These are phyloP conservation scores for Carpatolechia fugitivella DNA, from an alignment of 2,888 invertebrate species.

Conservation along the genomic window DNA sequence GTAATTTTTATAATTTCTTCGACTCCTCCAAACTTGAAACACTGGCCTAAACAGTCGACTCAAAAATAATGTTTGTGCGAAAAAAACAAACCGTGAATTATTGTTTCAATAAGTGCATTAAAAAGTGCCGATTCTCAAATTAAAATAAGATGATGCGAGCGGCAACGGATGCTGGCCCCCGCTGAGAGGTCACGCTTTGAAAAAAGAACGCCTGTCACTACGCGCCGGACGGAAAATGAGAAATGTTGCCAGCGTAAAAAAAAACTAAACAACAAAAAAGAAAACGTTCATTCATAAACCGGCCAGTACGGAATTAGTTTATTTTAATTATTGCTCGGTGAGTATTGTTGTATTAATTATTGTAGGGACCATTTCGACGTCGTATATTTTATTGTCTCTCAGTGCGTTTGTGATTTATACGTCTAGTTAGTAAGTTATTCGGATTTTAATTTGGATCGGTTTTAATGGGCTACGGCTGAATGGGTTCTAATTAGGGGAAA, in stretches of 20 bases:
- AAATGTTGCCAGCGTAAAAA: slow-evolving; percentile 66
- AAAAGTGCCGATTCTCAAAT: slow-evolving; percentile 58
- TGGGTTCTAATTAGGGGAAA: slow-evolving; percentile 78
- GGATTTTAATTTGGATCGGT: slow-evolving; percentile 77
- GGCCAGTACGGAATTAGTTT: slow-evolving; percentile 73
- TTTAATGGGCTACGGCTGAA: slow-evolving; percentile 76
- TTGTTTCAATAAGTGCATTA: slow-evolving; percentile 34
- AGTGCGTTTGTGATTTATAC: slow-evolving; percentile 68
- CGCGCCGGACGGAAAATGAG: slow-evolving; percentile 60
- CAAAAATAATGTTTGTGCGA: background rate
- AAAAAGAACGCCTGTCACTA: slow-evolving; percentile 72
- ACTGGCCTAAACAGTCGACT: slow-evolving; percentile 2
- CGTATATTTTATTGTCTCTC: slow-evolving; percentile 78
- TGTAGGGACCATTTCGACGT: slow-evolving; percentile 39
- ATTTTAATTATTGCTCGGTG: slow-evolving; percentile 71
- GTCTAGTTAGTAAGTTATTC: slow-evolving; percentile 79
- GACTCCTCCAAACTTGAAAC: background rate
- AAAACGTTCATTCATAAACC: slow-evolving; percentile 70
- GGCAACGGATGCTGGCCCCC: slow-evolving; percentile 67
- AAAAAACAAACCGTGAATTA: slow-evolving; percentile 33
- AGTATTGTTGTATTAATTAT: slow-evolving; percentile 76
- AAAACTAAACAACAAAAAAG: slow-evolving; percentile 37
- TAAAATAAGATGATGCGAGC: slow-evolving; percentile 70
- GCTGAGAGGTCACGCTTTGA: slow-evolving; percentile 71
- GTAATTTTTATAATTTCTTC: slow-evolving; percentile 32